These are phyloP conservation scores for Dryoscopus gambensis DNA, from an alignment of 2,113 vertebrate genomes.

Conservation along the genomic window DNA sequence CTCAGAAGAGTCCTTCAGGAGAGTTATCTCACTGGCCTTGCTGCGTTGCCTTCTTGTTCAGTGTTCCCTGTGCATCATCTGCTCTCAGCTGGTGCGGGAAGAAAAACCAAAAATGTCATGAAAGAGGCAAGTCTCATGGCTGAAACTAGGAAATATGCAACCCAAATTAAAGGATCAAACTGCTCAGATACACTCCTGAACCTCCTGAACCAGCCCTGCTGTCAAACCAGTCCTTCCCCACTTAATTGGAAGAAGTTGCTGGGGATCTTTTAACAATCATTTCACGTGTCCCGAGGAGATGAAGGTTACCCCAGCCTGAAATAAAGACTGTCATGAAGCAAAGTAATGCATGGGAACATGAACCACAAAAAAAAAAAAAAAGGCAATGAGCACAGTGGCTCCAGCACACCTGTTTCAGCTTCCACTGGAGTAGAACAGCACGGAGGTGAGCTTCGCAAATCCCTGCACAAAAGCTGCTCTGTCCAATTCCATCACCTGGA, in stretches of 20 bases:
- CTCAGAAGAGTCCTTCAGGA: not conserved
- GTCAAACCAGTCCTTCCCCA: not conserved
- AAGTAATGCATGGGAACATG: not conserved
- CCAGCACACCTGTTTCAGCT: slow-evolving; percentile 27
- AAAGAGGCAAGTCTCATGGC: not conserved
- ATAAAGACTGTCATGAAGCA: not conserved
- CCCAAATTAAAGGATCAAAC: not conserved
- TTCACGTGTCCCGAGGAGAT: not conserved
- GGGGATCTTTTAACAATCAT: not conserved
- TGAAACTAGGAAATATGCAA: not conserved
- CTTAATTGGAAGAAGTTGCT: not conserved
- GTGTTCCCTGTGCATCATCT: not conserved
- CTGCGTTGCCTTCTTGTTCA: not conserved
- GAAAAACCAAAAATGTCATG: not conserved
- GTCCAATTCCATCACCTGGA: slow-evolving; percentile 20
- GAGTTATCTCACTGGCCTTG: not conserved
- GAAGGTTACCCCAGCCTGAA: not conserved
- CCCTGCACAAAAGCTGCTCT: slow-evolving; percentile 41
- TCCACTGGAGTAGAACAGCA: not conserved
- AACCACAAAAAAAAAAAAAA: not conserved
- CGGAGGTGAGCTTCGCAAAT: not conserved
- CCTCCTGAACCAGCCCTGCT: not conserved
- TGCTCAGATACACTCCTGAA: not conserved
- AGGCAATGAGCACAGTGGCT: not conserved
- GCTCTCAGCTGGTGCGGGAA: not conserved